These are phyloP conservation scores for Caenorhabditis sinica DNA, from an alignment of 2,888 invertebrate species.

Conservation along the genomic window DNA sequence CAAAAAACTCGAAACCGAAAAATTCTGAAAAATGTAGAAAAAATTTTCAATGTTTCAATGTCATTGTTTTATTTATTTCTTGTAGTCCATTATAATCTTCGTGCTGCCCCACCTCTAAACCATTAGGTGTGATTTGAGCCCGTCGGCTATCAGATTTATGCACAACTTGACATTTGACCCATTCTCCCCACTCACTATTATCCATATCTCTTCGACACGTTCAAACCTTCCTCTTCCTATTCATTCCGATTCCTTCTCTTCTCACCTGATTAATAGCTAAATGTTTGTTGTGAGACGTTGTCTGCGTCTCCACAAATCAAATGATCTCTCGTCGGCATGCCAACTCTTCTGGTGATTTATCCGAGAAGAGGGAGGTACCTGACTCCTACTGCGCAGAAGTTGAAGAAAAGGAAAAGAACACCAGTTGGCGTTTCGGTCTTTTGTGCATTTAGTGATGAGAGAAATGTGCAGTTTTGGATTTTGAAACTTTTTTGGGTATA, in stretches of 20 bases:
- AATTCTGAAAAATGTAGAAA: too few relatives aligned
- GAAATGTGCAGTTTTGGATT: not conserved
- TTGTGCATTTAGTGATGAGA: not conserved
- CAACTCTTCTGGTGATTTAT: conserved; percentile 55
- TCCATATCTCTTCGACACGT: conserved; percentile 18
- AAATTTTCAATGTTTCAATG: not conserved
- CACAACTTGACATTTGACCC: conserved; percentile 58
- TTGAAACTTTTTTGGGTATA: too few relatives aligned
- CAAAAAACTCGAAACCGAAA: too few relatives aligned
- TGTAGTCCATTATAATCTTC: not conserved
- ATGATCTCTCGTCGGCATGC: conserved; percentile 32
- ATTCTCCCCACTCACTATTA: too few relatives aligned
- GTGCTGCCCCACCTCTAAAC: not conserved
- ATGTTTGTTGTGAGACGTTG: conserved; percentile 55
- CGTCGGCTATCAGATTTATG: conserved; percentile 29
- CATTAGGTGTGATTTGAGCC: conserved; percentile 25
- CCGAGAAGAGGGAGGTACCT: conserved; percentile 20
- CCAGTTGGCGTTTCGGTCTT: conserved; percentile 46
- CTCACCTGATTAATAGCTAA: conserved; percentile 63
- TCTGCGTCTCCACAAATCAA: conserved; percentile 34
- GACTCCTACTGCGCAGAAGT: conserved; percentile 11
- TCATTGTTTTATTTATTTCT: not conserved
- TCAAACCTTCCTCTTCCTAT: conserved; percentile 30
- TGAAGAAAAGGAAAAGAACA: conserved; percentile 20
- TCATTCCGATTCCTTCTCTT: not conserved